Conservation (phyloP, 1,140 invertebrate genomes). For the Nasonia giraulti region DNA sequence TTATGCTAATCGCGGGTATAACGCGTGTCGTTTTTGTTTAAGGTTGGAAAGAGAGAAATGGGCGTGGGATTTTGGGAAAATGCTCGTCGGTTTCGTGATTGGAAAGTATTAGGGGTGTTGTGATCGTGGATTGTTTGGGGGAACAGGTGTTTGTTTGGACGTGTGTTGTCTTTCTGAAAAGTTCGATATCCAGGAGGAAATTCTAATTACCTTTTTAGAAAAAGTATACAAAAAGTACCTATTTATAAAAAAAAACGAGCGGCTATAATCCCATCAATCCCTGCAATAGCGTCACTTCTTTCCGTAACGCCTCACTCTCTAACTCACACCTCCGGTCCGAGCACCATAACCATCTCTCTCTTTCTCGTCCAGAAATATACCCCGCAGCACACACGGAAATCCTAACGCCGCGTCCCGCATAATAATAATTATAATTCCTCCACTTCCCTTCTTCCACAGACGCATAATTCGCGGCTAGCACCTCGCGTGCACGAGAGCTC, state of each 20-base stretch:
- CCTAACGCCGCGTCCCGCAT: neutral
- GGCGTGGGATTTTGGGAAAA: neutral
- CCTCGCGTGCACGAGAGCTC: neutral
- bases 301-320: neutral
- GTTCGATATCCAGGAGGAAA: no score
- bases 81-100: neutral
- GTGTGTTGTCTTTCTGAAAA: no score
- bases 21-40: neutral
- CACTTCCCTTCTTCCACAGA: neutral
- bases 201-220: no score
- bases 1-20: neutral
- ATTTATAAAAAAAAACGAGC: no score
- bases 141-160: no score
- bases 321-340: neutral
- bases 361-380: neutral
- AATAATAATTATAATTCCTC: constrained; percentile 19
- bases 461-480: constrained; percentile 31
- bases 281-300: no score
- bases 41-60: neutral
- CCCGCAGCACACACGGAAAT: neutral
- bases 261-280: no score
- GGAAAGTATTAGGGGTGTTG: no score
- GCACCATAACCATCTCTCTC: neutral
- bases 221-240: no score
- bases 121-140: no score